Conservation (phyloP, 2,888 invertebrate species). For the Suillia variegata region DNA sequence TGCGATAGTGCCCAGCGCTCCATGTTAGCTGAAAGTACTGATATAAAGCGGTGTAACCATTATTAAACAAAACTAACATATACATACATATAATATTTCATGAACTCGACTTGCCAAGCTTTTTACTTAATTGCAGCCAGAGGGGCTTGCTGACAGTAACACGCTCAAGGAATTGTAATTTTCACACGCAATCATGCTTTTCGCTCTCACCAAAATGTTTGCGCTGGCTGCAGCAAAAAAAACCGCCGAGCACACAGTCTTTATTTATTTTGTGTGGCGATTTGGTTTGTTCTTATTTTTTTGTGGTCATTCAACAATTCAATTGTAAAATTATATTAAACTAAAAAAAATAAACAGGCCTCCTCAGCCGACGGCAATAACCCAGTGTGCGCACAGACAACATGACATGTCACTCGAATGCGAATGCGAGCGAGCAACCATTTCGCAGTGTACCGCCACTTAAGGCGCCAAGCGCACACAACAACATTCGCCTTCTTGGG, state of each 20-base stretch:
- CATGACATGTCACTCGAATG: slow-evolving; percentile 8
- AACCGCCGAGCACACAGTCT: neutral
- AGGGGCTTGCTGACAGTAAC: neutral
- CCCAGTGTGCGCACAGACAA: neutral
- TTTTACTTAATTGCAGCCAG: neutral
- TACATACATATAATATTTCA: too few relatives aligned
- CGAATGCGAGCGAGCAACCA: too few relatives aligned
- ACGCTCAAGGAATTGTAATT: slow-evolving; percentile 50
- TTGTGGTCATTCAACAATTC: slow-evolving; percentile 45
- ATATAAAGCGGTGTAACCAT: too few relatives aligned
- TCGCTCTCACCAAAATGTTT: too few relatives aligned
- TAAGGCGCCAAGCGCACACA: neutral
- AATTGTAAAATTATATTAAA: slow-evolving; percentile 43
- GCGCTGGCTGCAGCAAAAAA: neutral
- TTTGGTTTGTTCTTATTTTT: slow-evolving; percentile 6
- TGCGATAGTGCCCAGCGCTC: too few relatives aligned
- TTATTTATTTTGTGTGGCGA: neutral
- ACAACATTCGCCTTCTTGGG: too few relatives aligned
- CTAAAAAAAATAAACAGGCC: too few relatives aligned
- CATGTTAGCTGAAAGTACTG: too few relatives aligned
- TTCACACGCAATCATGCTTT: slow-evolving; percentile 52
- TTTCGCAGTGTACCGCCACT: slow-evolving; percentile 6
- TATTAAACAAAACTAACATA: too few relatives aligned
- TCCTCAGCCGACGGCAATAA: neutral
- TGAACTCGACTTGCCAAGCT: too few relatives aligned